Base-by-base conservation (phyloP, 37 sponge, comb jelly and placozoan genomes). In the Spongia lamella region DNA sequence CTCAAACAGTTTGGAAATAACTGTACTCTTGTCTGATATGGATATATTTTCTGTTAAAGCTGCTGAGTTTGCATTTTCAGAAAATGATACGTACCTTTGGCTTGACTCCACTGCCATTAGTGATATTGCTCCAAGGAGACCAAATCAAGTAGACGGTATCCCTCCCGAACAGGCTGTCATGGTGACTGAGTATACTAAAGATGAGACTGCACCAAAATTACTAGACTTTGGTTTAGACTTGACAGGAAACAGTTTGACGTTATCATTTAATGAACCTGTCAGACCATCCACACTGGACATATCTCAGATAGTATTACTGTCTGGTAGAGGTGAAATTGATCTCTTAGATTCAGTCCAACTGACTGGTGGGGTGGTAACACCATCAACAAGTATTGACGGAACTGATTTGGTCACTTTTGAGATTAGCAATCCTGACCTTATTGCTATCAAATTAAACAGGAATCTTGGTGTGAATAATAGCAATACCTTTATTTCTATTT, bases 201-300 rank as follows among this genome's bases (percentile, higher is more conserved):
- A 94, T 66, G 52, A 33, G 1, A 90, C 95, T 34, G 20, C 43
- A 36, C 95, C 95, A 53, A 38, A 58, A 22, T 59, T 90, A 39
- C 37, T 38, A 2, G 65, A 32, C 2, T 90, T 88, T 36, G 37
- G 50, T 11, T 58, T 94, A 16, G 91, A 94, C 59, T 73, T 90
- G 0, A 70, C 79, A 11, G 31, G 67, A 3, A 88, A 94, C 20
- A 53, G 59, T 2, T 26, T 94, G 20, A 66, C 51, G 1, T 68
- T 94, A n/a, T 22, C 68, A 3, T 90, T 94, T 66, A 70, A 80
- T 84, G 95, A 94, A 60, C 92, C 92, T 0, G 68, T 94, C 19
- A 59, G 95, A 24, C 85, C 86, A 20, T 83, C 86, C 26, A 68
- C 81, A 22, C 72, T 90, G 30, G 86, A 90, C 63, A 76, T 78